A percentile compares a stretch with the other conserved stretches of the same genome.
Evolutionary conservation across 2,113 vertebrate species (phyloP).

Genomic region (Chroicocephalus ridibundus): DNA sequence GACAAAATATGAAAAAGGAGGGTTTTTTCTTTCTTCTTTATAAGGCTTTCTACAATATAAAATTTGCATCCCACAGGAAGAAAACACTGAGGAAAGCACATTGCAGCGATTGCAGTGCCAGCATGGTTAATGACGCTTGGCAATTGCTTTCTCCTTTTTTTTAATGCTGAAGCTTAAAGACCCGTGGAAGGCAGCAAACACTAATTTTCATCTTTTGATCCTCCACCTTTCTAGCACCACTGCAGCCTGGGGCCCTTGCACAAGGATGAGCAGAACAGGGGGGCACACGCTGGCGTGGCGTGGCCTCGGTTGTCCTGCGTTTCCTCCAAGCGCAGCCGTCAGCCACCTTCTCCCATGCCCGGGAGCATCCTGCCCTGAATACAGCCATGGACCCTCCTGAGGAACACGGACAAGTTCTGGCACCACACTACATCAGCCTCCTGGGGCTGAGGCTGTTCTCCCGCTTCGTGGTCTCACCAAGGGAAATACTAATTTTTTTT

Average conservation of each 20-base stretch:
- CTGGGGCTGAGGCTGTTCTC: background rate
- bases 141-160: background rate
- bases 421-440: fast-evolving
- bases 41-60: background rate
- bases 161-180: background rate
- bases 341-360: background rate
- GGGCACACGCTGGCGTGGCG: fast-evolving
- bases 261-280: background rate
- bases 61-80: background rate
- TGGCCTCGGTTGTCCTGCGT: fast-evolving
- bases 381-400: background rate
- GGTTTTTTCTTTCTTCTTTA: background rate
- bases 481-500: background rate
- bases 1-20: background rate
- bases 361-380: background rate
- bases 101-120: background rate
- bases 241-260: background rate
- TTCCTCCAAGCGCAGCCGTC: background rate
- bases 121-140: background rate
- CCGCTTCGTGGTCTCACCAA: background rate
- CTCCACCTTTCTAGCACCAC: background rate
- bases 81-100: background rate
- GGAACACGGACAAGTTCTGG: background rate
- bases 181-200: background rate
- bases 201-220: background rate